A percentile compares a stretch with the other conserved stretches of the same genome.
These are phyloP conservation scores for Ctenosaura bakeri DNA, from an alignment of 2,797 vertebrate genomes.

Conservation along the genomic window DNA sequence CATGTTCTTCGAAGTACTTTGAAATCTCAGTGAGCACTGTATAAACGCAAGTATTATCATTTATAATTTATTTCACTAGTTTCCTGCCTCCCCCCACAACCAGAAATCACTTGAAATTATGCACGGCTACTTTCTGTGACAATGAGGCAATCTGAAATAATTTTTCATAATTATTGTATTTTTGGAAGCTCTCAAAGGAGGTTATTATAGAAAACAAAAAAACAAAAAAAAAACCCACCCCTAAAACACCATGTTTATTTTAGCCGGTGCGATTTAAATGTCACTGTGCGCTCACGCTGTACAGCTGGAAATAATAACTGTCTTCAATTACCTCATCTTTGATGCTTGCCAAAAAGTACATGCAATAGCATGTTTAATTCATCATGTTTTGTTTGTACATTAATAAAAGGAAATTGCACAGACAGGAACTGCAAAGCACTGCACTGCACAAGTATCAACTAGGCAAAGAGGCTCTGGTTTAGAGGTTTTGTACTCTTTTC, in stretches of 20 bases:
- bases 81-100: constrained; percentile 16
- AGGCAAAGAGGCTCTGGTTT: constrained; percentile 52
- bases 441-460: constrained; percentile 57
- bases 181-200: constrained; percentile 51
- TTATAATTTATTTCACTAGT: constrained; percentile 24
- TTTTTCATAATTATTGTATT: constrained; percentile 59
- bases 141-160: constrained; percentile 52
- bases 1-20: not conserved
- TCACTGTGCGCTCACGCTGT: constrained; percentile 54
- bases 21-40: not conserved
- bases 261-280: constrained; percentile 68
- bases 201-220: constrained; percentile 46
- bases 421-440: constrained; percentile 64
- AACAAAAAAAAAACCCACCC: constrained; percentile 43
- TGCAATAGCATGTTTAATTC: constrained; percentile 79
- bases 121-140: constrained; percentile 18
- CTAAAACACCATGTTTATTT: constrained; percentile 64
- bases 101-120: constrained; percentile 49
- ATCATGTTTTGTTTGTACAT: constrained; percentile 78
- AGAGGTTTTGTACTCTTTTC: constrained; percentile 48
- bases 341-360: constrained; percentile 75
- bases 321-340: constrained; percentile 78
- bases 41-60: not conserved
- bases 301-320: constrained; percentile 77
- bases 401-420: constrained; percentile 78